Evolutionary conservation across 2,888 invertebrate species (phyloP), one percentile per base, ranked within the genome.

Genomic region (Rhopalosiphum nymphaeae): DNA sequence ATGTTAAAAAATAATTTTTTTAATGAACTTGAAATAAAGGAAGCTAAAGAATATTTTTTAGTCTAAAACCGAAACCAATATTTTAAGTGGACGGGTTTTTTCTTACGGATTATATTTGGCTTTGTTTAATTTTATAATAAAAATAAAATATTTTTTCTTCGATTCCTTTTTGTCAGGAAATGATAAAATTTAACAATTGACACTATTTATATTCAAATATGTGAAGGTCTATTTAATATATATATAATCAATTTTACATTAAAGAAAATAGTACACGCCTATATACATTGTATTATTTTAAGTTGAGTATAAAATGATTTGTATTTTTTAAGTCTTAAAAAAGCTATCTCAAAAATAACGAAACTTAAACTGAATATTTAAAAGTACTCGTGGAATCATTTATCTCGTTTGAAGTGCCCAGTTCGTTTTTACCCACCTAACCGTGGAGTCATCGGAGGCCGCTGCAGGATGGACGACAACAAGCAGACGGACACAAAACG

Each of bases 401-500:
- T 21, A 36, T 78, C 36, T 36, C 21, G 21, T 36, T 36, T 78
- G 1, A n/a, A 67, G 67, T 67, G n/a, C 26, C 86, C n/a, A 2
- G 25, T 53, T n/a, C 21, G 46, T 86, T 11, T n/a, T 16, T 67
- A 94, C 94, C 86, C 61, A 94, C 94, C 86, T 90, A 94, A 53
- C 85, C 85, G 46, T 90, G 88, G 67, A 53, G 29, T 53, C 29
- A 88, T 25, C 25, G 93, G 84, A 91, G 67, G 49, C 90, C 16
- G 85, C 26, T 67, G 61, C 57, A 49, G 57, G 49, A n/a, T 44
- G 44, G 57, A 94, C 85, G 67, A 61, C 94, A 61, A 94, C 67
- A 91, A 67, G 90, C 85, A 61, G 90, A 94, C 94, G 89, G 86
- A 61, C 94, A 94, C 94, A 46, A 94, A 42, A 78, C 78, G 78